phyloP scores from a whole-genome alignment of 1,140 invertebrate genomes.

The Papilio dardanus region DNA sequence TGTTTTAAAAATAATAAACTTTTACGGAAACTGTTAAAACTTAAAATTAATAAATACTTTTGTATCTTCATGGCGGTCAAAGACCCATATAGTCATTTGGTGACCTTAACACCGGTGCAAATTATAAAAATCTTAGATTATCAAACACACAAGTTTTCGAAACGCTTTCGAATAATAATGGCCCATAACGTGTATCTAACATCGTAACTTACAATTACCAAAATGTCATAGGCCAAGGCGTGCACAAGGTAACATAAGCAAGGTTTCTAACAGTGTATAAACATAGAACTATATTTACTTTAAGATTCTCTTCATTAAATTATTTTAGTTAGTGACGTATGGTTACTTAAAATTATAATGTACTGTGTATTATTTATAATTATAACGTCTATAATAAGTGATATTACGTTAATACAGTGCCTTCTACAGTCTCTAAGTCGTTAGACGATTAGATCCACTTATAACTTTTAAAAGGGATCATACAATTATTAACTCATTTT shows the following conservation, averaged over 20 bases:
- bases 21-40: background rate
- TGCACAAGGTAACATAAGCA: slow-evolving; percentile 28
- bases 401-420: too few species aligned
- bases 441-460: too few species aligned
- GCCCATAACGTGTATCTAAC: background rate
- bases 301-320: too few species aligned
- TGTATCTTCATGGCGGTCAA: background rate
- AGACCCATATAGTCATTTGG: background rate
- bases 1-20: too few species aligned
- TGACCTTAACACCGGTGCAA: background rate
- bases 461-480: too few species aligned
- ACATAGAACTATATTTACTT: background rate
- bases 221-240: slow-evolving; percentile 35
- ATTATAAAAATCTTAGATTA: background rate
- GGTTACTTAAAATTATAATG: too few species aligned
- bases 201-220: slow-evolving; percentile 27
- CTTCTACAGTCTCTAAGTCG: too few species aligned
- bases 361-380: too few species aligned
- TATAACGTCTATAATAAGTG: background rate
- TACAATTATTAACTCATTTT: background rate
- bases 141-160: background rate
- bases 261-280: slow-evolving; percentile 7
- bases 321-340: too few species aligned
- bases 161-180: slow-evolving; percentile 14
- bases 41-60: background rate